These are phyloP conservation scores for Mactromeris polynyma DNA, from an alignment of 2,888 invertebrate genomes.

Conservation along the genomic window DNA sequence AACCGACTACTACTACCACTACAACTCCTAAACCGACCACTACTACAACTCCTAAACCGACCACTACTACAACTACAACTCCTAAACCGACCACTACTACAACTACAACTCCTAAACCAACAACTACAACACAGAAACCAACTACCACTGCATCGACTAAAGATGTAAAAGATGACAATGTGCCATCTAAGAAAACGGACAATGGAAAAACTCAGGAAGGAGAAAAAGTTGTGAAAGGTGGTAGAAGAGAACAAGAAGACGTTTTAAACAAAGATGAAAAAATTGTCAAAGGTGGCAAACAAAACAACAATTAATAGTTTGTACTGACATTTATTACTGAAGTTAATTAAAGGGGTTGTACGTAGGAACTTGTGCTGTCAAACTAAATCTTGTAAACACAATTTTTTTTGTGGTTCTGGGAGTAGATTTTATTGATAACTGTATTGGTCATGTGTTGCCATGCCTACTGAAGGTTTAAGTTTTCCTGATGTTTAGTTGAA, in stretches of 20 bases:
- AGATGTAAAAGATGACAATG: neutral
- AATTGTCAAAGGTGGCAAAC: slow-evolving; percentile 40
- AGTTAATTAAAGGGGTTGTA: neutral
- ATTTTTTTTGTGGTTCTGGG: neutral
- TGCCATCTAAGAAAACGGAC: neutral
- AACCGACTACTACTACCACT: slow-evolving; percentile 43
- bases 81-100: slow-evolving; percentile 20
- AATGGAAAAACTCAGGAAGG: neutral
- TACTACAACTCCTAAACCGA: slow-evolving; percentile 39
- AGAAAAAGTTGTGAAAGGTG: slow-evolving; percentile 28
- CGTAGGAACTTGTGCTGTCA: neutral
- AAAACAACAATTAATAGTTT: slow-evolving; percentile 17
- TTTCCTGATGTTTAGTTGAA: too few relatives aligned
- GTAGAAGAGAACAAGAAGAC: slow-evolving; percentile 19
- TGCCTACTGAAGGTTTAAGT: too few relatives aligned
- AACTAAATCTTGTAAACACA: neutral
- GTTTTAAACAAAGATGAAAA: slow-evolving; percentile 31
- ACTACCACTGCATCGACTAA: slow-evolving; percentile 6
- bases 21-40: slow-evolving; percentile 44
- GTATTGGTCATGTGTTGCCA: too few relatives aligned
- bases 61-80: slow-evolving; percentile 23
- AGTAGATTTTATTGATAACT: neutral
- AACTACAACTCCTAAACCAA: slow-evolving; percentile 29
- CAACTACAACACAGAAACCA: neutral
- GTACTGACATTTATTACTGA: neutral